A percentile compares a stretch with the other conserved stretches of the same genome.
Conservation (phyloP, 2,888 invertebrate genomes). For the Sinhomidia bicolor region DNA sequence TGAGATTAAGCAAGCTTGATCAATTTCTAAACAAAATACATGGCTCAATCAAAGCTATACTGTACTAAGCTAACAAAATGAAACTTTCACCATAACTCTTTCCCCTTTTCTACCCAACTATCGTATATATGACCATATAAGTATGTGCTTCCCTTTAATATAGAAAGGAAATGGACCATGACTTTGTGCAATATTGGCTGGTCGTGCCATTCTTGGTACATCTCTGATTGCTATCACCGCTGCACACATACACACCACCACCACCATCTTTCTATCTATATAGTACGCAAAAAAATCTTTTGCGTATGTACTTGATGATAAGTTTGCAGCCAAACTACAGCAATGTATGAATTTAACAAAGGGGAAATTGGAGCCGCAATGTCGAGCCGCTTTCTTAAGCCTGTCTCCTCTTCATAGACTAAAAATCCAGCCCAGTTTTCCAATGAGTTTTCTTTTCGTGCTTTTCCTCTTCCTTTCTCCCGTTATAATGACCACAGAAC, state of each 20-base stretch:
- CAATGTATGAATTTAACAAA: too few relatives aligned
- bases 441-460: not conserved
- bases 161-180: slow-evolving; percentile 19
- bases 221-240: too few relatives aligned
- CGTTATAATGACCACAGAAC: not conserved
- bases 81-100: too few relatives aligned
- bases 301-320: not conserved
- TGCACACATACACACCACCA: too few relatives aligned
- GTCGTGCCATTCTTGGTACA: not conserved
- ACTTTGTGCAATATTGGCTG: not conserved
- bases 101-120: too few relatives aligned
- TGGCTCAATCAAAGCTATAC: not conserved
- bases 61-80: too few relatives aligned
- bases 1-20: not conserved
- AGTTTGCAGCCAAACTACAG: not conserved
- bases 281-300: too few relatives aligned
- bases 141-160: not conserved
- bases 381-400: slow-evolving; percentile 12
- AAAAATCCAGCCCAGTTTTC: not conserved
- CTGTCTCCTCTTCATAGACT: not conserved
- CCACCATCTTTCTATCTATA: too few relatives aligned
- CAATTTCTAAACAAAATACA: not conserved
- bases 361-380: slow-evolving; percentile 41
- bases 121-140: too few relatives aligned
- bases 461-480: not conserved